Conservation (phyloP, 2,113 vertebrate genomes). For the Phalacrocorax pelagicus region DNA sequence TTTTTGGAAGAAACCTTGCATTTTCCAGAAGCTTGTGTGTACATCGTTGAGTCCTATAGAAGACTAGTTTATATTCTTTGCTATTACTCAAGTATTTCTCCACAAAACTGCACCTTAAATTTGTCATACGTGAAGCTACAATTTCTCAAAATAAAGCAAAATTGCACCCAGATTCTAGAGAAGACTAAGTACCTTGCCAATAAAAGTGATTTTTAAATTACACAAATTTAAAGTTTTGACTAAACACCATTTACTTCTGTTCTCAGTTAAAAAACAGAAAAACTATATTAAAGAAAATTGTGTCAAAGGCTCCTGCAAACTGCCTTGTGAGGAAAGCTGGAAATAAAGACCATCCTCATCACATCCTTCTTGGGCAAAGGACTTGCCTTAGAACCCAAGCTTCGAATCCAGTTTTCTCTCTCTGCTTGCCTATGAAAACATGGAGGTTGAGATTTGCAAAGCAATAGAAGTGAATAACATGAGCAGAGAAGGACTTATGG, state of each 20-base stretch:
- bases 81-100: neutral
- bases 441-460: neutral
- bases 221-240: neutral
- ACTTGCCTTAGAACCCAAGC: neutral
- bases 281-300: neutral
- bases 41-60: neutral
- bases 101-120: neutral
- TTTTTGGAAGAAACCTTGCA: neutral
- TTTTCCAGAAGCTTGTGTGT: neutral
- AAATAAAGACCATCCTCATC: neutral
- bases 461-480: neutral
- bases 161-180: neutral
- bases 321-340: neutral
- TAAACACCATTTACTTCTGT: neutral
- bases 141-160: neutral
- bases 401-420: neutral
- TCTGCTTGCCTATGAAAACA: neutral
- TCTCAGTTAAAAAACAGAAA: neutral
- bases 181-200: rapidly evolving
- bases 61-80: neutral
- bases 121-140: neutral
- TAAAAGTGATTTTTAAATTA: neutral
- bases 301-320: neutral
- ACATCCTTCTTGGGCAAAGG: neutral
- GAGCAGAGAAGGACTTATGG: rapidly evolving